Evolutionary conservation across 2,797 vertebrate genomes (phyloP), one percentile per base, ranked within the genome.

Genomic region (Micromesistius poutassou): DNA sequence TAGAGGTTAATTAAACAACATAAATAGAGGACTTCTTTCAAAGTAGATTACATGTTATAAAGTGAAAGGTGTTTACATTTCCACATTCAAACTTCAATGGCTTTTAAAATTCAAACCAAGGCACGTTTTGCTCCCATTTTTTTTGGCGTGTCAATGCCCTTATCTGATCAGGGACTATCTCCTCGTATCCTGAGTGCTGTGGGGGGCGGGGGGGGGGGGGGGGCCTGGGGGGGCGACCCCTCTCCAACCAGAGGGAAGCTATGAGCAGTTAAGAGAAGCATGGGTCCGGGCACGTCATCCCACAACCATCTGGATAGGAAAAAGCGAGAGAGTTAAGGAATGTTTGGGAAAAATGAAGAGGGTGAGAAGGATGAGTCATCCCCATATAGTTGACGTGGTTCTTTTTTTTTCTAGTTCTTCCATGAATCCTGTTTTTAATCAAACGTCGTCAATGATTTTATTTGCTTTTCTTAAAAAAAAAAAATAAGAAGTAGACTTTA

Each of bases 271-370:
- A 77, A 77, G 70, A 62, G 31, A 22, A 33, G 38, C 70, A 72
- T 72, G 35, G 13, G 77, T 55, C 77, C 30, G 35, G 72, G 38
- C 76, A 68, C 35, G 76, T 73, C 71, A 62, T 14, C 71, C 38
- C 28, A 14, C 71, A 72, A 14, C 71, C 76, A 77, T 71, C 62
- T 30, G 35, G 40, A 55, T 42, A 35, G 28, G 13, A 14, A 78
- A 30, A 55, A 68, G 33, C 6, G 14, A 70, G 72, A 30, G 5
- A 19, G 35, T 25, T 55, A 16, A 38, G 77, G 72, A 78, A 78
- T 74, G 50, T 31, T 28, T 74, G 72, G 62, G 70, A 71, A 14
- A 73, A 73, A 73, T 31, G 25, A 55, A 73, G 36, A 72, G 28
- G 40, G 35, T 22, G 31, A 55, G 19, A 33, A 19, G 30, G 30